Percentiles rank a stretch among this genome's conserved stretches.
phyloP scores from a whole-genome alignment of 2,797 vertebrate genomes.

The Halcyon smyrnensis region DNA sequence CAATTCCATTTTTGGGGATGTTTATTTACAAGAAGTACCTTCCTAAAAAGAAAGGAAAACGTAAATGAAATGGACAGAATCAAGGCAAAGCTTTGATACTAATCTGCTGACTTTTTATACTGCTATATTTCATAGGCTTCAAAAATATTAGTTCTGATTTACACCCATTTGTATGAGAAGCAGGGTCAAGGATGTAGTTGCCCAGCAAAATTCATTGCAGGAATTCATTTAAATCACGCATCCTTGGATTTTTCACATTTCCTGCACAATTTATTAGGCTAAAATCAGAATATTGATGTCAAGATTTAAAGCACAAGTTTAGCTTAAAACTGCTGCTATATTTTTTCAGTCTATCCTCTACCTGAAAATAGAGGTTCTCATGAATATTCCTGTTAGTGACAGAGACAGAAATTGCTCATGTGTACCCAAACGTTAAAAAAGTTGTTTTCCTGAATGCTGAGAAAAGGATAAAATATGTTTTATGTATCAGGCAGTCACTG shows the following conservation, averaged over 20 bases:
- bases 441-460: not conserved
- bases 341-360: not conserved
- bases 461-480: not conserved
- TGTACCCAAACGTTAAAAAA: not conserved
- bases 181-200: not conserved
- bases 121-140: not conserved
- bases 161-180: not conserved
- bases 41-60: not conserved
- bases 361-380: not conserved
- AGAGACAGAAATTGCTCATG: not conserved
- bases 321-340: not conserved
- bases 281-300: not conserved
- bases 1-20: not conserved
- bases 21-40: not conserved
- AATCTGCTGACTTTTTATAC: not conserved
- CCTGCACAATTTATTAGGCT: not conserved
- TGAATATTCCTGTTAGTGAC: not conserved
- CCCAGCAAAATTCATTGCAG: not conserved
- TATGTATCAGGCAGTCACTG: not conserved
- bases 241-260: not conserved
- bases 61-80: not conserved
- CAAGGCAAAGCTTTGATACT: not conserved
- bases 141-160: not conserved
- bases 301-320: not conserved
- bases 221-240: not conserved